phyloP scores from a whole-genome alignment of 23 tunicate genomes.

The Trididemnum clinides region DNA sequence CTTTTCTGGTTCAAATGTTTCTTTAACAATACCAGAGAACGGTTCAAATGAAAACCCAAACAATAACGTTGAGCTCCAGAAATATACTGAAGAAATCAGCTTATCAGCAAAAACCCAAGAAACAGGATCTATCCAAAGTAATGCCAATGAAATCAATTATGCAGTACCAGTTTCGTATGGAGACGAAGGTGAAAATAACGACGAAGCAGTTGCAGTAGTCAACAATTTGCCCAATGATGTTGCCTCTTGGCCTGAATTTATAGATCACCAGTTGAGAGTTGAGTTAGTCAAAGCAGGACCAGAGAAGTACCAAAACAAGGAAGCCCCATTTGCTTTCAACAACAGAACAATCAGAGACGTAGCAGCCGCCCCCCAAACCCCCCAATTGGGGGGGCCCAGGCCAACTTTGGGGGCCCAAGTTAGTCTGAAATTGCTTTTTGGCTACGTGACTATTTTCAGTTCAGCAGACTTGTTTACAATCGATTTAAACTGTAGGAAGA shows the following conservation, averaged over 20 bases:
- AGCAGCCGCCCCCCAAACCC: too few relatives aligned
- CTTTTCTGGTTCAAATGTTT: too few relatives aligned
- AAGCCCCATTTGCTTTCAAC: slow-evolving; percentile 46
- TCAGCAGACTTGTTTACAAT: too few relatives aligned
- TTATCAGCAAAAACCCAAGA: slow-evolving; percentile 22
- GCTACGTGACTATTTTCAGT: too few relatives aligned
- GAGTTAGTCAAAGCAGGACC: slow-evolving; percentile 57
- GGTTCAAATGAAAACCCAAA: too few relatives aligned
- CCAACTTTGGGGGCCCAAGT: too few relatives aligned
- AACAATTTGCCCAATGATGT: slow-evolving; percentile 52
- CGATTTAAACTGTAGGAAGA: too few relatives aligned
- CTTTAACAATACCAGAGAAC: too few relatives aligned
- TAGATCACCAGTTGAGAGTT: slow-evolving; percentile 47
- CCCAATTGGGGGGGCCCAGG: too few relatives aligned
- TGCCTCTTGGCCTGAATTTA: slow-evolving; percentile 51
- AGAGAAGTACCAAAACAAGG: slow-evolving; percentile 47
- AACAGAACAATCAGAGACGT: slow-evolving; percentile 29
- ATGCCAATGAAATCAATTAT: slow-evolving; percentile 27
- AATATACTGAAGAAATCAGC: slow-evolving; percentile 37
- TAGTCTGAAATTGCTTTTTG: too few relatives aligned
- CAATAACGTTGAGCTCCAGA: too few relatives aligned
- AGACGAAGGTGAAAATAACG: slow-evolving; percentile 52
- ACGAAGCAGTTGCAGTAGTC: slow-evolving; percentile 50
- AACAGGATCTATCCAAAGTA: slow-evolving; percentile 21
- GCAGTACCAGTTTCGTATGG: slow-evolving; percentile 24